phyloP scores from a whole-genome alignment of 2,113 vertebrate species.

The Lepisosteus oculatus region DNA sequence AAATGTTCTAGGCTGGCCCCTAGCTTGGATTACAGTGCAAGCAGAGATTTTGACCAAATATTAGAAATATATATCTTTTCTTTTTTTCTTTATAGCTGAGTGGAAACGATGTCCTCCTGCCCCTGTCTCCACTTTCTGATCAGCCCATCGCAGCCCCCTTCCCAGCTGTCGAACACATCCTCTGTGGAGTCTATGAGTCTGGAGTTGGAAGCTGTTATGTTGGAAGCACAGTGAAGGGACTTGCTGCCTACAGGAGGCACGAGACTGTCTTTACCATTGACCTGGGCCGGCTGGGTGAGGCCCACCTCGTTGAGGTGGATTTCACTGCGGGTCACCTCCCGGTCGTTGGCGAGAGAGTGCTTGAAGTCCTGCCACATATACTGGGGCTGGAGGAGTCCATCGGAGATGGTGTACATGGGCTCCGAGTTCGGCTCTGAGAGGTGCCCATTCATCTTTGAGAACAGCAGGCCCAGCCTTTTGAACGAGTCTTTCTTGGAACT shows the following conservation, averaged over 20 bases:
- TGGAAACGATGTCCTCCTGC: slow-evolving; percentile 89
- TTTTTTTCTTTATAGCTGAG: slow-evolving; percentile 78
- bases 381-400: slow-evolving; percentile 82
- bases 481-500: slow-evolving; percentile 81
- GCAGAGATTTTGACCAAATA: background rate
- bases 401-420: slow-evolving; percentile 86
- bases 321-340: slow-evolving; percentile 80
- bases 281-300: slow-evolving; percentile 59
- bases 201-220: slow-evolving; percentile 89
- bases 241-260: slow-evolving; percentile 79
- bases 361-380: slow-evolving; percentile 83
- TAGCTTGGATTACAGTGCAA: no score
- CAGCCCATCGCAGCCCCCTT: slow-evolving; percentile 83
- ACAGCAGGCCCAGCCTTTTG: slow-evolving; percentile 84
- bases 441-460: slow-evolving; percentile 85
- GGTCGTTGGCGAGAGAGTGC: slow-evolving; percentile 71
- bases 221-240: slow-evolving; percentile 92
- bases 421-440: slow-evolving; percentile 69
- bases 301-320: slow-evolving; percentile 84
- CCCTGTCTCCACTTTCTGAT: slow-evolving; percentile 85
- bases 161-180: slow-evolving; percentile 89
- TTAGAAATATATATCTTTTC: slow-evolving; percentile 24
- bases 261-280: slow-evolving; percentile 73
- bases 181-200: slow-evolving; percentile 90
- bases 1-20: no score